Conservation (phyloP, 2,113 vertebrate genomes). For the Odocoileus hemionus region DNA sequence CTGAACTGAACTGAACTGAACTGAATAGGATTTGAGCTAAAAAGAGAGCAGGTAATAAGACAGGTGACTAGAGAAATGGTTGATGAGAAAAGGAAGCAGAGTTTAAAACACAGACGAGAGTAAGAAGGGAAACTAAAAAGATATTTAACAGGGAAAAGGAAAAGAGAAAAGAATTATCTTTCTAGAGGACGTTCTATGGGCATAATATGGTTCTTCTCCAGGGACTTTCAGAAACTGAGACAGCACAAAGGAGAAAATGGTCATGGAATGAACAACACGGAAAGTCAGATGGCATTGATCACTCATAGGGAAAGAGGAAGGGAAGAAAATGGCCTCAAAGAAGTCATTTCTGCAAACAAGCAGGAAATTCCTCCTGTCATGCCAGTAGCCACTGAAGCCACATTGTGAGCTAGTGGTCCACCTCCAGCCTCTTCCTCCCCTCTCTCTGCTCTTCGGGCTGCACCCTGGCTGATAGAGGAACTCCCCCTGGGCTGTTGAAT, state of each 20-base stretch:
- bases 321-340: background rate
- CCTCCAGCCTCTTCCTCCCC: background rate
- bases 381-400: background rate
- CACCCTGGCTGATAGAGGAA: background rate
- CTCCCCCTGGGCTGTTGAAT: background rate
- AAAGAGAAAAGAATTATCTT: background rate
- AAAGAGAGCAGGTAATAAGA: background rate
- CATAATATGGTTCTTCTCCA: background rate
- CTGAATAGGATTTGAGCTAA: background rate
- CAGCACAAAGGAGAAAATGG: background rate
- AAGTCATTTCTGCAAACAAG: background rate
- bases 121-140: background rate
- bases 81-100: slow-evolving; percentile 10
- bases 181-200: background rate
- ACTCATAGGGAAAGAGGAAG: background rate
- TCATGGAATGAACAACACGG: background rate
- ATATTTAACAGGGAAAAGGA: background rate
- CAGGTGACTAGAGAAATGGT: background rate
- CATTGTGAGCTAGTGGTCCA: background rate
- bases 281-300: background rate
- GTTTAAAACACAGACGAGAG: background rate
- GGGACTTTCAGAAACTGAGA: background rate
- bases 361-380: background rate
- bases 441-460: background rate
- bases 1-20: background rate